These are phyloP conservation scores for Takifugu rubripes DNA, from an alignment of 2,797 vertebrate species.

Conservation along the genomic window DNA sequence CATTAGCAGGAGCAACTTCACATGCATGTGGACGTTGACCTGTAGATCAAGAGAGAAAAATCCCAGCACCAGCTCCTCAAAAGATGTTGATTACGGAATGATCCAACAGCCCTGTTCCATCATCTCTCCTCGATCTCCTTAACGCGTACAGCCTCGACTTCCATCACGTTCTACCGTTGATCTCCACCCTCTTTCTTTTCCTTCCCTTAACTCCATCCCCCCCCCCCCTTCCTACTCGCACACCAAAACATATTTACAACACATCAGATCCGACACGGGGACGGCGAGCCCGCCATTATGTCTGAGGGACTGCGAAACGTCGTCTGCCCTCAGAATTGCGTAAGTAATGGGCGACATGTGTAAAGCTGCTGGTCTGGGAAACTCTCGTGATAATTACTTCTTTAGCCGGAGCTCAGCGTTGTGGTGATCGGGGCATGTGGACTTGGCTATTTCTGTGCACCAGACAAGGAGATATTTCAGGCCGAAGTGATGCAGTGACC, in stretches of 20 bases:
- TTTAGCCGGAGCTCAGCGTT: conserved; percentile 46
- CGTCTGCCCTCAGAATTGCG: conserved; percentile 79
- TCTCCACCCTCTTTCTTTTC: conserved; percentile 44
- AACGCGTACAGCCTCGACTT: conserved; percentile 32
- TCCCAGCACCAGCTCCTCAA: conserved; percentile 8
- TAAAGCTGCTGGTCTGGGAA: conserved; percentile 47
- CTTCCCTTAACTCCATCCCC: conserved; percentile 31
- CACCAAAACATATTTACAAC: conserved; percentile 72
- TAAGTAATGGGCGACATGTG: conserved; percentile 48
- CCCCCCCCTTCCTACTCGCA: conserved; percentile 55
- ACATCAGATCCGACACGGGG: conserved; percentile 69
- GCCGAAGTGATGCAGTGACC: conserved; percentile 36
- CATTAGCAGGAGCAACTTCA: conserved; percentile 11
- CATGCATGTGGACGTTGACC: conserved; percentile 7
- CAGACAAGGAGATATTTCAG: conserved; percentile 48
- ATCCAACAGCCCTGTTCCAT: conserved; percentile 11
- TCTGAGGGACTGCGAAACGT: conserved; percentile 64
- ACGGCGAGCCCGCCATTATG: conserved; percentile 72
- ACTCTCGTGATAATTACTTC: conserved; percentile 52
- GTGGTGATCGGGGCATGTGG: conserved; percentile 48
- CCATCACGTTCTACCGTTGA: conserved; percentile 36
- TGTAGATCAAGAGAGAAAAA: conserved; percentile 24
- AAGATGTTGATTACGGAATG: conserved; percentile 9
- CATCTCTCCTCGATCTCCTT: conserved; percentile 30
- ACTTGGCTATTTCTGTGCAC: conserved; percentile 47